These are phyloP conservation scores for Brachionus calyciflorus DNA, from an alignment of 1,140 invertebrate species.

Conservation along the genomic window DNA sequence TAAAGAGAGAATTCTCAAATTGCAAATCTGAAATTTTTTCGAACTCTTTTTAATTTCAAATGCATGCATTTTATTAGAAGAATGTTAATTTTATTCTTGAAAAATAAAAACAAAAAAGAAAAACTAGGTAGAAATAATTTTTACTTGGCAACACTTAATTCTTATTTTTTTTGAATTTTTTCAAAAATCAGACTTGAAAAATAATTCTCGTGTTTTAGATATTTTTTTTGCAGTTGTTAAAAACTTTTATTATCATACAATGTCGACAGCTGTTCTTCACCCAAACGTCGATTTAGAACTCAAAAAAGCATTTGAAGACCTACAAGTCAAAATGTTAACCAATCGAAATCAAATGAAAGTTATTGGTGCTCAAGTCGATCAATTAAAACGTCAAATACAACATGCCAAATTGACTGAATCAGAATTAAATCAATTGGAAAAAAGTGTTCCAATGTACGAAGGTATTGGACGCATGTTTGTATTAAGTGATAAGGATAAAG, in stretches of 20 bases:
- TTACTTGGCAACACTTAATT: slow-evolving; percentile 32
- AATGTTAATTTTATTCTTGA: neutral
- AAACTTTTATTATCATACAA: too few species aligned
- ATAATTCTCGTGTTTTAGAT: slow-evolving; percentile 9
- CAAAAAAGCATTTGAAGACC: slow-evolving; percentile 45
- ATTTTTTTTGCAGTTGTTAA: neutral
- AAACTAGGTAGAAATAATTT: neutral
- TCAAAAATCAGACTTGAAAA: neutral
- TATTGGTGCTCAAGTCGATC: slow-evolving; percentile 43
- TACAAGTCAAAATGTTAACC: slow-evolving; percentile 45
- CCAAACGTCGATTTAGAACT: slow-evolving; percentile 40
- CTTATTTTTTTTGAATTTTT: slow-evolving; percentile 14
- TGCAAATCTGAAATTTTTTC: too few species aligned
- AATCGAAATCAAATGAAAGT: slow-evolving; percentile 29
- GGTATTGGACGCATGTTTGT: slow-evolving; percentile 46
- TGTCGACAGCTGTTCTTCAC: slow-evolving; percentile 23
- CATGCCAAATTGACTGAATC: slow-evolving; percentile 42
- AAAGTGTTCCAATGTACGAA: slow-evolving; percentile 34
- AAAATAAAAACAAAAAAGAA: neutral
- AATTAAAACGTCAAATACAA: slow-evolving; percentile 46
- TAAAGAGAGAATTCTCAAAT: too few species aligned
- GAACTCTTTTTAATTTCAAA: too few species aligned
- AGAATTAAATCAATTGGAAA: neutral
- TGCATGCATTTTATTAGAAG: too few species aligned
- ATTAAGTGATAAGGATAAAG: slow-evolving; percentile 23